phyloP scores from a whole-genome alignment of 2,888 invertebrate genomes.

The Morinoia aosen region DNA sequence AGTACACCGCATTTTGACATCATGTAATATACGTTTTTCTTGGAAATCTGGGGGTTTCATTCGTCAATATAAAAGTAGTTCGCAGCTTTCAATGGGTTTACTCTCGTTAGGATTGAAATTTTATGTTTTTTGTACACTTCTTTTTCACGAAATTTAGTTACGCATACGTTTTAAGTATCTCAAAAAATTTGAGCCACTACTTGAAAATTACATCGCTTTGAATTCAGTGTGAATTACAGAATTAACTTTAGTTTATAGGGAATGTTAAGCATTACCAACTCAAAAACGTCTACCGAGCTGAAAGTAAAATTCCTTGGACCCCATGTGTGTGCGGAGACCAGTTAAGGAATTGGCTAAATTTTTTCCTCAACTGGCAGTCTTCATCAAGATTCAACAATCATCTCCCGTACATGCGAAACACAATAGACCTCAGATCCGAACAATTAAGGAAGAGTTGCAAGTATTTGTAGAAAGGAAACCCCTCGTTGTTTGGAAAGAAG shows the following conservation, averaged over 20 bases:
- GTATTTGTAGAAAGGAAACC: neutral
- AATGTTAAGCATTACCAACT: neutral
- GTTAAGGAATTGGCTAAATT: neutral
- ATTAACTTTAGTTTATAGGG: neutral
- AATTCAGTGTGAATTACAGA: neutral
- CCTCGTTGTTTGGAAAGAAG: neutral
- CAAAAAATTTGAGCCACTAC: neutral
- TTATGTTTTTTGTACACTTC: neutral
- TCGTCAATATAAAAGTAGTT: neutral
- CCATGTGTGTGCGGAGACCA: neutral
- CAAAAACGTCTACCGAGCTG: neutral
- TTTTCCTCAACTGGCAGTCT: neutral
- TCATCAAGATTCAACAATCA: neutral
- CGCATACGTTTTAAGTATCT: neutral
- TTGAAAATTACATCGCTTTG: neutral
- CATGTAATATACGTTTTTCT: neutral
- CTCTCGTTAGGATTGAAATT: neutral
- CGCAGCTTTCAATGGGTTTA: neutral
- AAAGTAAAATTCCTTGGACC: neutral
- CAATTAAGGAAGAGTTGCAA: neutral
- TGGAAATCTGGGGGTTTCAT: too few species aligned
- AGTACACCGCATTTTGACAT: neutral
- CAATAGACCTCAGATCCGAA: neutral
- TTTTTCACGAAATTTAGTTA: neutral
- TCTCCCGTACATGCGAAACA: neutral